Evolutionary conservation across 2,113 vertebrate species (phyloP).

Genomic region (Archilochus colubris): DNA sequence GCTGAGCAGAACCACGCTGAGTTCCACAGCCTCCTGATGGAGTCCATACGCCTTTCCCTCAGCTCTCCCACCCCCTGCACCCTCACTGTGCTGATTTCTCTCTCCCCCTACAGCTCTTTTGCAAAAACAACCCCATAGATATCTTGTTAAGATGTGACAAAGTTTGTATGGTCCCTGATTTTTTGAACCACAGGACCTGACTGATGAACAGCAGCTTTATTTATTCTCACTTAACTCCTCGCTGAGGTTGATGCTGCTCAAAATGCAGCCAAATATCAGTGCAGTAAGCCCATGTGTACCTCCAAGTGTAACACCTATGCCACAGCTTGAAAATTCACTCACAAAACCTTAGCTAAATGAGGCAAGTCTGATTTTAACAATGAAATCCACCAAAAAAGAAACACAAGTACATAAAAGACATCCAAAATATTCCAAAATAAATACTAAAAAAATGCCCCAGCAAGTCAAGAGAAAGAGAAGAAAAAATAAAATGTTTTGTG

Average conservation of each 20-base stretch:
- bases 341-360: not conserved
- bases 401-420: rapidly evolving
- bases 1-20: rapidly evolving
- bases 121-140: rapidly evolving
- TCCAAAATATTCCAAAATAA: not conserved
- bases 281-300: not conserved
- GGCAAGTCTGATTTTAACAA: not conserved
- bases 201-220: not conserved
- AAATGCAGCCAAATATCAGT: not conserved
- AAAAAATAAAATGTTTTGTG: not conserved
- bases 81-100: rapidly evolving
- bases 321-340: not conserved
- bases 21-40: rapidly evolving
- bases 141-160: not conserved
- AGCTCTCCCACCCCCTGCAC: not conserved
- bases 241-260: not conserved
- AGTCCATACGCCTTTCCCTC: rapidly evolving
- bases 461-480: not conserved
- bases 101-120: not conserved
- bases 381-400: not conserved
- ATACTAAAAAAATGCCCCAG: not conserved
- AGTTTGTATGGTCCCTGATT: not conserved
- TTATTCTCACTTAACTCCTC: not conserved
- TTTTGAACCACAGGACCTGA: not conserved
- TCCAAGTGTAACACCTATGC: not conserved